These are phyloP conservation scores for Polia nebulosa DNA, from an alignment of 2,888 invertebrate genomes.

Conservation along the genomic window DNA sequence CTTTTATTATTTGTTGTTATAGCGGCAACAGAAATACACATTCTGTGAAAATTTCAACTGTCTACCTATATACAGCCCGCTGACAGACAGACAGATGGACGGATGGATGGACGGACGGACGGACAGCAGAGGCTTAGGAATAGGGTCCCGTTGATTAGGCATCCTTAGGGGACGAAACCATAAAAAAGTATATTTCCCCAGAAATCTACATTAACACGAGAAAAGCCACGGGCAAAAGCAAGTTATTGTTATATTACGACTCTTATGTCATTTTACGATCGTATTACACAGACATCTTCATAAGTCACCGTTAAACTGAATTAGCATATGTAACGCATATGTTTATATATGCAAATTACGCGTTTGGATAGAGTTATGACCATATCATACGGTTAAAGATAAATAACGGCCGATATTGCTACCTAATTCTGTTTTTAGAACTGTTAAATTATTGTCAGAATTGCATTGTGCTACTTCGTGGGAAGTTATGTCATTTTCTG, in stretches of 20 bases:
- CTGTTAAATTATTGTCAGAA: constrained; percentile 1
- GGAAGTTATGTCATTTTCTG: constrained; percentile 9
- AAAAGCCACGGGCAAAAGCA: too few relatives aligned
- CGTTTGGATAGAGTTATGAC: constrained; percentile 15
- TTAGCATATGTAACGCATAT: constrained; percentile 31
- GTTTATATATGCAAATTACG: constrained; percentile 50
- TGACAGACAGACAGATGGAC: too few relatives aligned
- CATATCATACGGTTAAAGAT: constrained; percentile 21
- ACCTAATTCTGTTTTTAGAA: constrained; percentile 21
- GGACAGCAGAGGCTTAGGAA: too few relatives aligned
- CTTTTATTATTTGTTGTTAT: too few relatives aligned
- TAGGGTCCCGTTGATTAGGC: too few relatives aligned
- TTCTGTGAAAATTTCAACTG: too few relatives aligned
- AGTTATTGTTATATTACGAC: background rate
- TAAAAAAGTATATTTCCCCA: too few relatives aligned
- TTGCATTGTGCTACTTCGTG: constrained; percentile 29
- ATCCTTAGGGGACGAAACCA: too few relatives aligned
- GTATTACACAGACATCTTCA: constrained; percentile 17
- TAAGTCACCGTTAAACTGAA: constrained; percentile 19
- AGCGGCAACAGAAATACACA: too few relatives aligned
- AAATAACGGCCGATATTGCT: constrained; percentile 15
- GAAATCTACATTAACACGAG: too few relatives aligned
- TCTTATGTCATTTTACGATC: constrained; percentile 37
- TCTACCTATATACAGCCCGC: too few relatives aligned
- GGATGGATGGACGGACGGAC: too few relatives aligned